These are phyloP conservation scores for Rhopilema esculentum DNA, from an alignment of 30 jellyfish, hydroid and myxozoan genomes.

Conservation along the genomic window DNA sequence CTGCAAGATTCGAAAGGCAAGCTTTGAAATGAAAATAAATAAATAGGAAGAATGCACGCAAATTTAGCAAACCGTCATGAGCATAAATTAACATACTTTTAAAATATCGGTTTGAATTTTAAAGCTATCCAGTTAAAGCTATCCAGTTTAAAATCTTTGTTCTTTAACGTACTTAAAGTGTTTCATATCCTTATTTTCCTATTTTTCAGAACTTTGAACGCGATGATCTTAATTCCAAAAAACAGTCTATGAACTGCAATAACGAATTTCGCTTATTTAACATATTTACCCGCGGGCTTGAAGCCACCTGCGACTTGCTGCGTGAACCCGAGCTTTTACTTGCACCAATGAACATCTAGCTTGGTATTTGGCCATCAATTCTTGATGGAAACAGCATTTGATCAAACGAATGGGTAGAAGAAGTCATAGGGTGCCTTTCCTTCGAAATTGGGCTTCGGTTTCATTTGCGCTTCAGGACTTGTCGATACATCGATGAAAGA, in stretches of 20 bases:
- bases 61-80: too few species aligned
- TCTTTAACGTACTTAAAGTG: too few species aligned
- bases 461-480: constrained; percentile 86
- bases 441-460: constrained; percentile 88
- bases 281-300: background rate
- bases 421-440: constrained; percentile 97
- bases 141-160: too few species aligned
- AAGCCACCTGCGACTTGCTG: background rate
- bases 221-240: too few species aligned
- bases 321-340: background rate
- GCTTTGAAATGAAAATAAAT: too few species aligned
- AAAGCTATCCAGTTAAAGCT: too few species aligned
- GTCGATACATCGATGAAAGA: constrained; percentile 89
- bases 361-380: background rate
- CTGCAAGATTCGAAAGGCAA: too few species aligned
- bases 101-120: too few species aligned
- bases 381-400: background rate
- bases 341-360: background rate
- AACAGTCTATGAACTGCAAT: background rate
- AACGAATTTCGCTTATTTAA: background rate
- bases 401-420: constrained; percentile 92
- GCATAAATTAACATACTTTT: too few species aligned
- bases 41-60: too few species aligned
- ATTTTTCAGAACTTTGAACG: too few species aligned
- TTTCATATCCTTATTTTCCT: too few species aligned